Evolutionary conservation across 2,797 vertebrate genomes (phyloP), one percentile per base, ranked within the genome.

Genomic region (Sternarchorhynchus goeldii): DNA sequence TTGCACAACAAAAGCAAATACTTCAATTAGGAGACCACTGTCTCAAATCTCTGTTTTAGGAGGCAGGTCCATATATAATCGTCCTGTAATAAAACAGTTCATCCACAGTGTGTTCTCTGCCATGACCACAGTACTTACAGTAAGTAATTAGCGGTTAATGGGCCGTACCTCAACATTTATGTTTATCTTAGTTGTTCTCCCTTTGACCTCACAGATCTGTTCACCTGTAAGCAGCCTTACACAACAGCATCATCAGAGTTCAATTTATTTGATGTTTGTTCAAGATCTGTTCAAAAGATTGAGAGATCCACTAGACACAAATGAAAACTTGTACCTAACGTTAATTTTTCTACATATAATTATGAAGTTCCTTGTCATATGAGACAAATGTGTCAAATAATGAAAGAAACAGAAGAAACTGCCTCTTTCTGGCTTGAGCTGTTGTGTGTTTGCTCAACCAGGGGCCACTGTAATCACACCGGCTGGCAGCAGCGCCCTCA

Each of bases 61-160:
- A 64, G 41, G 66, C 39, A 45, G 45, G 66, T 16, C 66, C 25
- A 8, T 53, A 71, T 56, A 57, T 29, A 74, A 63, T 74, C 72
- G 17, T 41, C 58, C 10, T 31, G 39, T 74, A 63, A 74, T 74
- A 74, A 62, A 71, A 63, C n/a, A 63, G 72, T 50, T 74, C 16
- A 29, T 74, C 39, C 59, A 63, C 72, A 45, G 72, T 63, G 58
- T 50, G 25, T 62, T 71, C 53, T 56, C 53, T 71, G 68, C 53
- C 68, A 29, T 34, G 68, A 57, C 55, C 68, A 53, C 16, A 32
- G 58, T 25, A 31, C 58, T 74, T 74, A 63, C 72, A 74, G 72
- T 62, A 74, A 62, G 58, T 31, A 74, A 74, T 74, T 41, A 74
- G 72, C 14, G 25, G 59, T 62, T 74, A 74, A 62, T 74, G 72